phyloP scores from a whole-genome alignment of 1,140 invertebrate genomes.

The Lordiphosa mommai region DNA sequence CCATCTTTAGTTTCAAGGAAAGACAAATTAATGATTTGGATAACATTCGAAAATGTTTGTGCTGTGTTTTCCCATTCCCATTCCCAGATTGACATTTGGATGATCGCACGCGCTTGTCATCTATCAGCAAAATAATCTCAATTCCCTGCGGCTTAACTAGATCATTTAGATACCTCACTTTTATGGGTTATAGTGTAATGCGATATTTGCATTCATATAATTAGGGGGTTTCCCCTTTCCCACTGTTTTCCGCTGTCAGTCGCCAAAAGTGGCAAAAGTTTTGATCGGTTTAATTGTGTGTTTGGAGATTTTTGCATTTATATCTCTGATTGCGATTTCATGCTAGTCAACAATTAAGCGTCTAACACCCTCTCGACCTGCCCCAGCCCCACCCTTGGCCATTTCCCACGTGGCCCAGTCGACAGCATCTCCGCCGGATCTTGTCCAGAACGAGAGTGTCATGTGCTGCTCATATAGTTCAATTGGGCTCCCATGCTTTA shows the following conservation, averaged over 20 bases:
- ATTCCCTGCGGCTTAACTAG: no score
- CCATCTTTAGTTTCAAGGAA: no score
- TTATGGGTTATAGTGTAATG: no score
- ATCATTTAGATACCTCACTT: no score
- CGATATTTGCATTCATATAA: background rate
- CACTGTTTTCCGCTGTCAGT: background rate
- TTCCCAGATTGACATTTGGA: no score
- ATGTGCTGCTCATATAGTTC: constrained; percentile 71
- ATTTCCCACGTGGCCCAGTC: constrained; percentile 56
- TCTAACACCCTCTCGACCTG: constrained; percentile 3
- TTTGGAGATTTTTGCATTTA: constrained; percentile 20
- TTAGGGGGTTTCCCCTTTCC: background rate
- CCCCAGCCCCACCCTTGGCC: background rate
- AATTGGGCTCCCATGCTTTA: constrained; percentile 32
- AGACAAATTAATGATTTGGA: no score
- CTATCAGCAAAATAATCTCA: no score
- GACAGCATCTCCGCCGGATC: constrained; percentile 64
- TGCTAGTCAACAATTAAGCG: constrained; percentile 49
- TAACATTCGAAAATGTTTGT: no score
- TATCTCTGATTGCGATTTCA: constrained; percentile 28
- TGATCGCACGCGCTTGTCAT: no score
- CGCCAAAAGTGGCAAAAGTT: constrained; percentile 2
- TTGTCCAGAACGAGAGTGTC: constrained; percentile 52
- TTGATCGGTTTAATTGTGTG: constrained; percentile 44
- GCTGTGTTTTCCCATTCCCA: no score